Evolutionary conservation across 2,888 invertebrate genomes (phyloP).

Genomic region (Odontothrips loti): DNA sequence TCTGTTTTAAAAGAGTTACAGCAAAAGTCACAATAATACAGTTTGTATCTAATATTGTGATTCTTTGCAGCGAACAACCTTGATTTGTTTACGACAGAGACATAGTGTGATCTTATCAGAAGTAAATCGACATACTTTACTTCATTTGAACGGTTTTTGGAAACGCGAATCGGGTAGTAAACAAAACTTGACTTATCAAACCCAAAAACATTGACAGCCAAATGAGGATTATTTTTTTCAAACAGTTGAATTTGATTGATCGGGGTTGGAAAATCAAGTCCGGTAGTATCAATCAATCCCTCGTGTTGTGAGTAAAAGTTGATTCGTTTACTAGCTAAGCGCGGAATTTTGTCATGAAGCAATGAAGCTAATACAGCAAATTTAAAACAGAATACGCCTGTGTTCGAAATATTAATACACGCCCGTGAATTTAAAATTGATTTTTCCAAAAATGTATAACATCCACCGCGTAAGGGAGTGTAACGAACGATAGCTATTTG

Average conservation of each 20-base stretch:
- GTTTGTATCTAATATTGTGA: neutral
- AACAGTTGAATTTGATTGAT: neutral
- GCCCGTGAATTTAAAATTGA: neutral
- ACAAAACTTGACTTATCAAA: neutral
- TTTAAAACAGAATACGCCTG: neutral
- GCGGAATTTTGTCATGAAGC: neutral
- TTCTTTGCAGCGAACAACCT: neutral
- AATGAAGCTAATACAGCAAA: neutral
- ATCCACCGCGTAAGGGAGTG: too few species aligned
- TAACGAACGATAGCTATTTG: too few species aligned
- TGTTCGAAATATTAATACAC: neutral
- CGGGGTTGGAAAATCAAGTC: neutral
- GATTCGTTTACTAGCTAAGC: neutral
- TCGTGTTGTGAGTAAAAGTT: neutral
- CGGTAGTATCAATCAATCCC: neutral
- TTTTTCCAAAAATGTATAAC: too few species aligned
- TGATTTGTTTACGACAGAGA: neutral
- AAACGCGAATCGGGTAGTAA: neutral
- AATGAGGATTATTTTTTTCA: neutral
- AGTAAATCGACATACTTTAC: neutral
- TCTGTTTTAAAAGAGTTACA: neutral
- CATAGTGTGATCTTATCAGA: neutral
- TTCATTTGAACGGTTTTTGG: neutral
- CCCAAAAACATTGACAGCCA: neutral
- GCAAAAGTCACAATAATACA: neutral